phyloP scores from a whole-genome alignment of 2,113 vertebrate species.

The Carassius auratus region DNA sequence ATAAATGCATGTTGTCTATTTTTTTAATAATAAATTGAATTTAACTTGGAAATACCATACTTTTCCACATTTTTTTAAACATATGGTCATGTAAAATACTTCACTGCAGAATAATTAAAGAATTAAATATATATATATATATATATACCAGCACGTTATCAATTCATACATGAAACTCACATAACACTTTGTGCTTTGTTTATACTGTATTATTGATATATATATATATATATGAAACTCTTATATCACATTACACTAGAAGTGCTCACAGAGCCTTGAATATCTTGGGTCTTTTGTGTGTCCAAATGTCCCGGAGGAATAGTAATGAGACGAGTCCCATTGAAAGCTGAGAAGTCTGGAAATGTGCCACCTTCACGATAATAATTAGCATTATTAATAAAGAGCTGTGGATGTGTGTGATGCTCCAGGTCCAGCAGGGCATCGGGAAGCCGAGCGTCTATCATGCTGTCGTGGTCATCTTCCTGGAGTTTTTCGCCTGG shows the following conservation, averaged over 20 bases:
- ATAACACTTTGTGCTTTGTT: neutral
- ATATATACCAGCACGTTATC: neutral
- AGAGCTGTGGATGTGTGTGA: slow-evolving; percentile 45
- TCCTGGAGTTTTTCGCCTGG: slow-evolving; percentile 98
- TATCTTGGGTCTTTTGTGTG: neutral
- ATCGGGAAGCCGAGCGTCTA: slow-evolving; percentile 87
- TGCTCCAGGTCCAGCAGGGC: slow-evolving; percentile 80
- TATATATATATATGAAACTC: neutral
- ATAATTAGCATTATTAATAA: neutral
- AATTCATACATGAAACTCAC: neutral
- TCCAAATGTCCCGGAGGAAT: neutral
- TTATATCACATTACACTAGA: neutral
- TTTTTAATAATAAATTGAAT: too few species aligned
- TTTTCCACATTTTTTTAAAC: neutral
- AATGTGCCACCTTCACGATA: neutral
- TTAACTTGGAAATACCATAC: too few species aligned
- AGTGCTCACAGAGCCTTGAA: neutral
- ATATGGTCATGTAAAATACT: neutral
- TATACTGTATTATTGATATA: neutral
- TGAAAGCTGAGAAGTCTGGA: neutral
- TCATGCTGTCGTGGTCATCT: slow-evolving; percentile 92
- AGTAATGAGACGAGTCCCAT: neutral
- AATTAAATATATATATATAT: too few species aligned
- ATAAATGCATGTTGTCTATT: too few species aligned
- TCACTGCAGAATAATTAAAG: neutral